These are phyloP conservation scores for Morpho achilles DNA, from an alignment of 2,888 invertebrate species.

Conservation along the genomic window DNA sequence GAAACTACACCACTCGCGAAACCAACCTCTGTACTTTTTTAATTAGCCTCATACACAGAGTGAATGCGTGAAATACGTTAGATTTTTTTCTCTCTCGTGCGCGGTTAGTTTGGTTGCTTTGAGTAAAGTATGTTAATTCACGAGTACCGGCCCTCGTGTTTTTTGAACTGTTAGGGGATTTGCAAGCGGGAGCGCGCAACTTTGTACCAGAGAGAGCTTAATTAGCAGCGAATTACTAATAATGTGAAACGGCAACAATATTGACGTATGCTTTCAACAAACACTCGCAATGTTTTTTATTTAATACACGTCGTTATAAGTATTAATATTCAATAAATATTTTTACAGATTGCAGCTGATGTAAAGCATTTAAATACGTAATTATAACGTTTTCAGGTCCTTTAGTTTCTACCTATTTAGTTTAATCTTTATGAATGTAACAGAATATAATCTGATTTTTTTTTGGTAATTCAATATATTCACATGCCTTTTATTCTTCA, in stretches of 20 bases:
- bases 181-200: constrained; percentile 30
- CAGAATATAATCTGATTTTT: no score
- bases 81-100: constrained; percentile 55
- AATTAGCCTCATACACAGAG: constrained; percentile 73
- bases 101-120: constrained; percentile 74
- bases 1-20: constrained; percentile 70
- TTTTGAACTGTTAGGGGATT: constrained; percentile 34
- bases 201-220: constrained; percentile 41
- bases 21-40: constrained; percentile 74
- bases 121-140: constrained; percentile 75
- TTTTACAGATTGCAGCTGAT: no score
- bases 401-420: no score
- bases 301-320: background rate
- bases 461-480: no score
- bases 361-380: no score
- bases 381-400: no score
- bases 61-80: constrained; percentile 73
- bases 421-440: no score
- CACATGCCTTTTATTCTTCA: no score
- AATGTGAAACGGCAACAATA: constrained; percentile 28
- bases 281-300: background rate
- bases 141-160: constrained; percentile 55
- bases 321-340: no score
- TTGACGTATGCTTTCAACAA: constrained; percentile 10
- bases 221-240: constrained; percentile 45